Percentiles rank a stretch among this genome's conserved stretches.
These are phyloP conservation scores for Acleris emargana DNA, from an alignment of 2,888 invertebrate species.

Conservation along the genomic window DNA sequence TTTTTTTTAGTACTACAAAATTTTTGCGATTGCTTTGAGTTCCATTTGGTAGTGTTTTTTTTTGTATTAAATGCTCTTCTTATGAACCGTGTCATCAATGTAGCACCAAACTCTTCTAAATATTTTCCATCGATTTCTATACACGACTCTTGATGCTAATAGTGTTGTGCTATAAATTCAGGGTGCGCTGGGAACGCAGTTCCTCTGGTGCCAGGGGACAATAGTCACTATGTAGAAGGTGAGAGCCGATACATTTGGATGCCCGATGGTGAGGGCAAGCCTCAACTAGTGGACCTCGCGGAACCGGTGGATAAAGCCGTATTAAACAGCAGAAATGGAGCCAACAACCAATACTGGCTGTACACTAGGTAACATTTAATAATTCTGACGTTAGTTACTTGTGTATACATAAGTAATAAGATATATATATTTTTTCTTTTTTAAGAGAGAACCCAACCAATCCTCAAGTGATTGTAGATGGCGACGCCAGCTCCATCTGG, in stretches of 20 bases:
- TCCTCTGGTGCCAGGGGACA: constrained; percentile 54
- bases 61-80: too few species aligned
- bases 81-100: too few species aligned
- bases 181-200: constrained; percentile 52
- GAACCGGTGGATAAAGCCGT: constrained; percentile 46
- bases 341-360: constrained; percentile 59
- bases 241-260: constrained; percentile 64
- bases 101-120: too few species aligned
- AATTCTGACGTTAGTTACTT: not conserved
- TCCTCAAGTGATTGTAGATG: constrained; percentile 56
- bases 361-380: constrained; percentile 31
- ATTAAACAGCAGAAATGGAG: constrained; percentile 50
- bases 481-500: constrained; percentile 55
- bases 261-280: constrained; percentile 58
- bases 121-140: too few species aligned
- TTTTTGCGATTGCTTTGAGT: too few species aligned
- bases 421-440: not conserved
- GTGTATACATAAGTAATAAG: constrained; percentile 14
- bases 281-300: constrained; percentile 58
- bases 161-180: constrained; percentile 11
- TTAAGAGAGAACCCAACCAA: constrained; percentile 54
- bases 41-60: too few species aligned
- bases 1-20: too few species aligned
- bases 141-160: too few species aligned
- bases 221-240: constrained; percentile 62